Base-by-base conservation (phyloP, 92 coral and sea anemone genomes). In the Porites divaricata region DNA sequence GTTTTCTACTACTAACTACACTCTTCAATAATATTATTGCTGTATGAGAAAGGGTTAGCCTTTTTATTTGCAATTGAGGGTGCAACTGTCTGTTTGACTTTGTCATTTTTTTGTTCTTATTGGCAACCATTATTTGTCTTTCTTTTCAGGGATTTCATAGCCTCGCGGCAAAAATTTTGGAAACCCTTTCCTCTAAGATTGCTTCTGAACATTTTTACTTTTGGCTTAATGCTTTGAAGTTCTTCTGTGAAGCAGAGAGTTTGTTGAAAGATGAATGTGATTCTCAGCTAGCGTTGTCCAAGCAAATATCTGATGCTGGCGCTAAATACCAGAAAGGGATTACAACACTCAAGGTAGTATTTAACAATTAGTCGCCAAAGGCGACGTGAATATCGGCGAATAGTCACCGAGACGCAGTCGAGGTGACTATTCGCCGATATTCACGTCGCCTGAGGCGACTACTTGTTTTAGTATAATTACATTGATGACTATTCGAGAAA, bases 201-300 rank as follows among this genome's bases (percentile, higher is more conserved):
- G 99, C 99, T 8, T 96, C 98, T 21, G 99, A 94, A 75, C 96
- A 96, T 26, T 87, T 96, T 54, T 93, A 92, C 83, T 96, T 93
- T 77, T 96, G 98, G 98, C 63, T 96, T 51, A 89, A 70, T 74
- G 96, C 99, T 35, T 80, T 96, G 67, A 77, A 90, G 79, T 89
- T 92, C 64, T 96, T 96, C 84, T 90, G 96, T 92, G 95, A 96
- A 83, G 99, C 96, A 3, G 98, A 95, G 81, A 94, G 88, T 52
- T 70, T 88, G 81, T 82, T 96, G 28, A 80, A 78, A 57, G 89
- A 81, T 71, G 83, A 96, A 1, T 94, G 95, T 68, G 76, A 66
- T 17, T 89, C 95, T 48, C 93, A 90, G 67, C 77, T 82, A 17
- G 90, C 84, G 48, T 89, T 96, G 74, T 91, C 91, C 35, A 90